Base-by-base conservation (phyloP, 2,113 vertebrate genomes). In the Sialia sialis region DNA sequence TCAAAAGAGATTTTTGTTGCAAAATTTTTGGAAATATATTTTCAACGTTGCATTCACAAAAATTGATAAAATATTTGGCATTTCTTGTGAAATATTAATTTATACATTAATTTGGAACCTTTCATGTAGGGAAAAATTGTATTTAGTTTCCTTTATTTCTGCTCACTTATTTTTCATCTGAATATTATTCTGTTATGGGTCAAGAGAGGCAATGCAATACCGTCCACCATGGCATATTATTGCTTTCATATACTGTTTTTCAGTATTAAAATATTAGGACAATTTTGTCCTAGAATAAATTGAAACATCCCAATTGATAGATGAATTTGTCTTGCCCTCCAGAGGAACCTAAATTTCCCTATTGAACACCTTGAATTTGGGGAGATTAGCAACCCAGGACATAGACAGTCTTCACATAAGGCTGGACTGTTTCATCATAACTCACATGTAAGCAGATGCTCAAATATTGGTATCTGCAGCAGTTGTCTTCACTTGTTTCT, bases 401-500 rank as follows among this genome's bases (percentile, higher is more conserved):
- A 58, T 7, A 17, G 1, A 11, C 32, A 72, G 13, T 66, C 32
- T 73, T 80, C 69, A 54, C 23, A 41, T 32, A 54, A 58, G 13
- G 19, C 55, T 29, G 46, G n/a, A 58, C 16, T 49, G 3, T 84
- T 87, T 38, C 43, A 66, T 20, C 6, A 13, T 41, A 84, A 84
- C 9, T 81, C 43, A 81, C 38, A 59, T 0, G 0, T 13, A 77
- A 77, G 4, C 13, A 83, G n/a, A 79, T 2, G 1, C 4, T 70
- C 17, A 73, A 27, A 67, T 54, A 38, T 8, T 64, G 30, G 5
- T 39, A 36, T 58, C 11, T 60, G 13, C 15, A 62, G 16, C 22
- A 11, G 16, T 23, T 86, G 32, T 36, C 14, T 75, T 78, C 15
- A 58, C 9, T 78, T 80, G 41, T 29, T 69, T 72, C 44, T 44